Evolutionary conservation across 2,888 invertebrate genomes (phyloP), one percentile per base, ranked within the genome.

Genomic region (Colostygia pectinataria): DNA sequence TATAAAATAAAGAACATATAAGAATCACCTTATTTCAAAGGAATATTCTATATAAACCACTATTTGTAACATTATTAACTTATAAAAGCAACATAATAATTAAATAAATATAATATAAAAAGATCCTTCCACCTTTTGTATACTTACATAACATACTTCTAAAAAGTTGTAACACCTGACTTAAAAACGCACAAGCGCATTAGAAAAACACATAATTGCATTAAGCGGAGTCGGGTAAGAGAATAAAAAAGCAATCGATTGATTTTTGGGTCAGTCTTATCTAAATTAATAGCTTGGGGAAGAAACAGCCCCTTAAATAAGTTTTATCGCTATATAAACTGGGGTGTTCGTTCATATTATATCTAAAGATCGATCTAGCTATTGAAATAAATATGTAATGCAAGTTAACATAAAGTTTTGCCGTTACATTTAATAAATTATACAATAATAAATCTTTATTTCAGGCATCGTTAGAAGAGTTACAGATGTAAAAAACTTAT

Each of bases 211-310:
- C 63, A 72, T 80, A 77, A 80, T 80, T 72, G 70, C 63, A 63
- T 61, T 64, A 63, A 66, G 65, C 55, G 67, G 62, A 65, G 67
- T 65, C 32, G 33, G 66, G 58, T 64, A 54, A 50, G 39, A 25
- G 46, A 50, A 51, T 61, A 72, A 78, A 79, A 45, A 76, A 66
- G 61, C 74, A 72, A 76, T 80, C 72, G 71, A 80, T 80, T 71
- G 69, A 68, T 73, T 73, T 72, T 68, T 53, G 57, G 72, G 77
- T 83, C 80, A 80, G 83, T 47, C 71, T 80, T 81, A 86, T 88
- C 85, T 78, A 71, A 80, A 83, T 82, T 82, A 75, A 84, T 80
- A 83, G 56, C 50, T 50, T 31, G 15, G 27, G 42, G 37, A 15
- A 14, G 36, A 14, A 28, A 43, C 37, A 42, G 24, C 38, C 42